Base-by-base conservation (phyloP, 2,888 invertebrate species). In the Archaeoteleia sp. region DNA sequence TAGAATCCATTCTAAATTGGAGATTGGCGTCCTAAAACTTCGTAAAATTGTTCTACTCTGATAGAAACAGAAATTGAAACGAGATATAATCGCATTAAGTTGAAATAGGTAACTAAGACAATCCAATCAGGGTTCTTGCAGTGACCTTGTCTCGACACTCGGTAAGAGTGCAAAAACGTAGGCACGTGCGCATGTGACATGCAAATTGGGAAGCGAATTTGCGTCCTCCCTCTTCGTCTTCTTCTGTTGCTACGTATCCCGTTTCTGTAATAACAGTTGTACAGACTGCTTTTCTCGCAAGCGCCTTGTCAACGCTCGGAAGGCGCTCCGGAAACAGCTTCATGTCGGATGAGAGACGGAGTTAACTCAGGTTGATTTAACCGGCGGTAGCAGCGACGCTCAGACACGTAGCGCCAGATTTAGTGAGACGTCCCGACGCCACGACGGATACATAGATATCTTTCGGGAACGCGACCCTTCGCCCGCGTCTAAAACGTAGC, bases 371-470 rank as follows among this genome's bases (percentile, higher is more conserved):
- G 78, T 82, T 84, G 82, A 83, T 83, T 82, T 81, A 83, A 72
- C 81, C 78, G 72, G 74, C 70, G 73, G 70, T 63, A 68, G 72
- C 67, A 63, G 71, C 71, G 67, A 72, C 75, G 78, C 75, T 76
- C 79, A 81, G 81, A 82, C 83, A 81, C 81, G 81, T 81, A 82
- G 77, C 82, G 78, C 79, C 80, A 82, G 83, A 82, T 84, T 83
- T 82, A 83, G 81, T 81, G 82, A 82, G 81, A 82, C 82, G 82
- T 83, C 80, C 79, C 79, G 82, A 82, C 80, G 81, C 78, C 78
- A 77, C 79, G 80, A 81, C 82, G 82, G 79, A 81, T 82, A 81
- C 82, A 81, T 82, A 81, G 83, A 82, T 82, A 83, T 82, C 82
- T 82, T 82, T 79, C 78, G 77, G 78, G 76, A 73, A 77, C 74